A percentile compares a stretch with the other conserved stretches of the same genome.
These are phyloP conservation scores for Neocrepidodera transversa DNA, from an alignment of 2,888 invertebrate genomes.

Conservation along the genomic window DNA sequence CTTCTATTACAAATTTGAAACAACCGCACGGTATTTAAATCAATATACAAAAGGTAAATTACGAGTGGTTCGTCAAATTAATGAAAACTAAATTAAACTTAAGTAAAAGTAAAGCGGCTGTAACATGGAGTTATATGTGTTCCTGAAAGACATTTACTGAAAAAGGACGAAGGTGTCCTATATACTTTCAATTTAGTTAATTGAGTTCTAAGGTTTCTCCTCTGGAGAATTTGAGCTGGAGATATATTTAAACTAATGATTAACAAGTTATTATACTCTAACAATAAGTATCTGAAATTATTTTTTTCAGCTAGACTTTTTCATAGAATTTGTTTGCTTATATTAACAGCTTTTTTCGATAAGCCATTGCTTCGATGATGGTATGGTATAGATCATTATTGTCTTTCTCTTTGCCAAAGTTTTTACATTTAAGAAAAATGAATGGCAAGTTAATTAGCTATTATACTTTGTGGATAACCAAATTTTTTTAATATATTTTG, in stretches of 20 bases:
- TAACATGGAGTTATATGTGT: no score
- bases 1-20: no score
- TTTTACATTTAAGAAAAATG: constrained; percentile 34
- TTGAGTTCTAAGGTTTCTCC: constrained; percentile 33
- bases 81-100: no score
- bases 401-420: constrained; percentile 37
- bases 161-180: no score
- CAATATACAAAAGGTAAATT: no score
- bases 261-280: constrained; percentile 39
- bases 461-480: constrained; percentile 45
- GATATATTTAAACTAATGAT: constrained; percentile 35
- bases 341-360: no score
- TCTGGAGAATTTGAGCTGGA: constrained; percentile 40
- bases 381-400: constrained; percentile 35
- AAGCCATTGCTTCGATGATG: constrained; percentile 38
- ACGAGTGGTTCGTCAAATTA: no score
- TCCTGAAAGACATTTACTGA: no score
- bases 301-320: constrained; percentile 34
- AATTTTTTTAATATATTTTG: constrained; percentile 40
- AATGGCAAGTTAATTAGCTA: constrained; percentile 44
- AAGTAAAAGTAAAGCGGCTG: no score
- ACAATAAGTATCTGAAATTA: constrained; percentile 35
- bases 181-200: constrained; percentile 29
- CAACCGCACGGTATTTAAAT: no score
- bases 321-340: constrained; percentile 41